Percentiles rank a stretch among this genome's conserved stretches.
These are phyloP conservation scores for Paramisgurnus dabryanus DNA, from an alignment of 2,113 vertebrate genomes.

Conservation along the genomic window DNA sequence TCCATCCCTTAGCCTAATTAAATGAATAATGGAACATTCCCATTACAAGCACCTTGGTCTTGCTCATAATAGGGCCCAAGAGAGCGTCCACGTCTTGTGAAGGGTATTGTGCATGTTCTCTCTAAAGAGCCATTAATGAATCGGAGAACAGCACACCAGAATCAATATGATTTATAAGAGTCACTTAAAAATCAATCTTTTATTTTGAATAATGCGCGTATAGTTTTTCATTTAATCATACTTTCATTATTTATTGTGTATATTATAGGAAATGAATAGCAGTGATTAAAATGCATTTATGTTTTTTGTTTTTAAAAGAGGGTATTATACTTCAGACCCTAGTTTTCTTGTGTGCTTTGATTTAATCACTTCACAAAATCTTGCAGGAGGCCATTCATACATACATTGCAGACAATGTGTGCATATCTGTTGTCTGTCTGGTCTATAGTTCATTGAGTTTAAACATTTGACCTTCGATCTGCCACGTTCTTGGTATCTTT, in stretches of 20 bases:
- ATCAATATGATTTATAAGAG: background rate
- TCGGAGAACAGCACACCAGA: background rate
- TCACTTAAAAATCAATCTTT: background rate
- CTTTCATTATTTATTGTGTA: background rate
- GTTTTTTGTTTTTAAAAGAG: background rate
- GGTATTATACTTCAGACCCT: background rate
- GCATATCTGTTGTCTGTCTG: constrained; percentile 14
- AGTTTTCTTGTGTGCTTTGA: background rate
- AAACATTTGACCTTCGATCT: constrained; percentile 33
- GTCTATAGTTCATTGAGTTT: constrained; percentile 10
- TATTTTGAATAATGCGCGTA: background rate
- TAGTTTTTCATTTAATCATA: background rate
- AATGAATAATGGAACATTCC: constrained; percentile 22
- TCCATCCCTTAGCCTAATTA: background rate
- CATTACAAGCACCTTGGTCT: constrained; percentile 20
- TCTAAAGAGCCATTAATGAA: background rate
- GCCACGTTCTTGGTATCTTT: background rate
- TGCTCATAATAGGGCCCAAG: constrained; percentile 25
- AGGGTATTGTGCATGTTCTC: constrained; percentile 3
- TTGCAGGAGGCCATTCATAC: background rate
- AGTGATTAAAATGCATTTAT: background rate
- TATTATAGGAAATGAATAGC: background rate
- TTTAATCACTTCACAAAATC: constrained; percentile 7
- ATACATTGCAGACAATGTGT: background rate
- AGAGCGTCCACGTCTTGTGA: background rate